Base-by-base conservation (phyloP, 2,113 vertebrate species). In the Macquaria australasica region DNA sequence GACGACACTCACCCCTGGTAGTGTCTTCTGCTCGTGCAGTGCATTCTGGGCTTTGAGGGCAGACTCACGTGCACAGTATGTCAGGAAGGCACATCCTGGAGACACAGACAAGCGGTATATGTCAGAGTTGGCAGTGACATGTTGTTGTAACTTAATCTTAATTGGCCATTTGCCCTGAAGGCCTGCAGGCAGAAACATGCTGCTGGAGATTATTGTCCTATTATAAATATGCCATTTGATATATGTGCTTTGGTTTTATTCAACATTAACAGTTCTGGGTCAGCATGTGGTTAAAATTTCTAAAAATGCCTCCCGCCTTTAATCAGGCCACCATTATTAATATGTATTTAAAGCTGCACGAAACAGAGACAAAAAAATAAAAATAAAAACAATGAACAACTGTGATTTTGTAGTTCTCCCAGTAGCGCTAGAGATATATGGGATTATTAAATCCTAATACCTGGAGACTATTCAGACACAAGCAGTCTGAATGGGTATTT, bases 41-140 rank as follows among this genome's bases (percentile, higher is more conserved):
- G 95, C 95, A 94, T 96, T 96, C 92, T 96, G 95, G 94, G 95
- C 95, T 93, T 96, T 96, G 76, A 96, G 94, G 86, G 95, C 95
- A 3, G 95, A 96, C 88, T 96, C 95, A 55, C 95, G 95, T 71
- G 95, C 95, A 63, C 95, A 96, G 67, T 96, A 96, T 55, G 95
- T 96, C 81, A 96, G 86, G 90, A 96, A 96, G 71, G 95, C 95
- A 62, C 95, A 96, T 91, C 95, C 95, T 96, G 84, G 41, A 87
- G 62, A 81, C 53, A 76, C 66, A 79, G 45, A 79, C 69, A 82
- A 43, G 79, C 6, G 16, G 76, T 3, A 43, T 62, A 31, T 76
- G 76, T 78, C 37, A 50, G 43, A 18, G 28, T 50, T 82, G 74
- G 34, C 50, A 41, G 63, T n/a, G 68, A 45, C 62, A 39, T 48